These are phyloP conservation scores for Tapirus indicus DNA, from an alignment of 2,797 vertebrate species.

Conservation along the genomic window DNA sequence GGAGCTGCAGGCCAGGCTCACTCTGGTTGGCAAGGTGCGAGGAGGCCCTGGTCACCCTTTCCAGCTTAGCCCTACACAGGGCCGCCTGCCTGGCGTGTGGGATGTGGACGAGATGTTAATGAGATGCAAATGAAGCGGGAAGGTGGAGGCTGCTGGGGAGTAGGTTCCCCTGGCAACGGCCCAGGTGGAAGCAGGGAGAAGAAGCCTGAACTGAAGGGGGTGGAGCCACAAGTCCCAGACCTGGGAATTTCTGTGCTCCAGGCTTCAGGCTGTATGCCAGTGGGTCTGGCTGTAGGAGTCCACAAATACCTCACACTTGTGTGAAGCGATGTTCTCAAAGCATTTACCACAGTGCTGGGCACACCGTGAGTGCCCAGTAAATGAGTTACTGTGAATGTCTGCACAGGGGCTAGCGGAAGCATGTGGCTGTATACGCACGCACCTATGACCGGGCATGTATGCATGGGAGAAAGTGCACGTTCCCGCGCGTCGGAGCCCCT, in stretches of 20 bases:
- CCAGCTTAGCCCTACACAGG: not conserved
- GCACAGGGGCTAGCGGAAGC: not conserved
- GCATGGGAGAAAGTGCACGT: not conserved
- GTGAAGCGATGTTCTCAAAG: not conserved
- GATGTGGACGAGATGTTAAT: conserved; percentile 73
- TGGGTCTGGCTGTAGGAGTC: not conserved
- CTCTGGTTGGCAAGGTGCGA: conserved; percentile 92
- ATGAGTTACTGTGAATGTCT: not conserved
- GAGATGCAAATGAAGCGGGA: conserved; percentile 74
- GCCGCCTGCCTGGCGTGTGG: not conserved
- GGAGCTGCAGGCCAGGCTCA: conserved; percentile 92
- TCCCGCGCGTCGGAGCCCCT: not conserved
- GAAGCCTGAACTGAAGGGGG: conserved; percentile 30
- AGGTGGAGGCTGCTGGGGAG: conserved; percentile 72
- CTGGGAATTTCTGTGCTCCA: conserved; percentile 18
- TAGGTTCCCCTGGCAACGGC: conserved; percentile 81
- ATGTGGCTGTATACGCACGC: not conserved
- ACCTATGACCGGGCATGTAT: not conserved
- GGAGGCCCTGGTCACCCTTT: conserved; percentile 11
- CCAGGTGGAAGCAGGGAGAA: conserved; percentile 72
- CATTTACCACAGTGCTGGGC: conserved; percentile 27
- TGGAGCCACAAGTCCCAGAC: conserved; percentile 63
- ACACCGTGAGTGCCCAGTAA: not conserved
- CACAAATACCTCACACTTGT: conserved; percentile 8
- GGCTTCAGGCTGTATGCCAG: not conserved